Base-by-base conservation (phyloP, 2,888 invertebrate genomes). In the Trichogramma evanescens region DNA sequence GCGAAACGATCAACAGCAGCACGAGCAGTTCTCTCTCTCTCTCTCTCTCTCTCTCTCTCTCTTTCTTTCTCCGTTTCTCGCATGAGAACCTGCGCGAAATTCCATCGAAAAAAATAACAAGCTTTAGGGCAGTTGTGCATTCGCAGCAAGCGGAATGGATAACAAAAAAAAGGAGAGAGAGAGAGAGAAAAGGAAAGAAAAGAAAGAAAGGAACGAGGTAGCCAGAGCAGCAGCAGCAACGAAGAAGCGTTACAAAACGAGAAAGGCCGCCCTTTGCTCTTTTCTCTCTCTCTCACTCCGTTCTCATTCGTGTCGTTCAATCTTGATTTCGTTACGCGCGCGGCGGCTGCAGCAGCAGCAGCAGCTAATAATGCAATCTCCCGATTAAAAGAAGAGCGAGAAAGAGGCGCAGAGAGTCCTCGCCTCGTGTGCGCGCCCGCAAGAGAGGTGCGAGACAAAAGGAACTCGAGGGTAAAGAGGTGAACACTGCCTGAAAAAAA, bases 311-410 rank as follows among this genome's bases (percentile, higher is more conserved):
- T 45, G 8, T 38, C 39, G 50, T 42, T 63, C 61, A 61, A 63
- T 63, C 63, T 63, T 63, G 63, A 63, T 63, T 63, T 63, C 63
- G 63, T 63, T 63, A 63, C 63, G 63, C 63, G 63, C 58, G 55
- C 46, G 57, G 26, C 26, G 26, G 26, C 26, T 26, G 26, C 26
- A 26, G 26, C 26, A 44, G 26, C 43, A 10, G 26, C 49, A 50
- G 42, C 50, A 26, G 64, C 64, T 64, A 64, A 64, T 64, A 64
- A 64, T 64, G 62, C 62, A 64, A 64, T 64, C 61, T 64, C 58
- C 59, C 59, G 64, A 64, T 64, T 64, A 64, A 64, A 57, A n/a
- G 43, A 38, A 13, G 40, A 43, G 13, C n/a, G 46, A 40, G n/a
- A 26, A 39, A 26, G 49, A 50, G 50, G 43, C 38, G 41, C 39